phyloP scores from a whole-genome alignment of 2,113 vertebrate species.

The Bufo gargarizans region DNA sequence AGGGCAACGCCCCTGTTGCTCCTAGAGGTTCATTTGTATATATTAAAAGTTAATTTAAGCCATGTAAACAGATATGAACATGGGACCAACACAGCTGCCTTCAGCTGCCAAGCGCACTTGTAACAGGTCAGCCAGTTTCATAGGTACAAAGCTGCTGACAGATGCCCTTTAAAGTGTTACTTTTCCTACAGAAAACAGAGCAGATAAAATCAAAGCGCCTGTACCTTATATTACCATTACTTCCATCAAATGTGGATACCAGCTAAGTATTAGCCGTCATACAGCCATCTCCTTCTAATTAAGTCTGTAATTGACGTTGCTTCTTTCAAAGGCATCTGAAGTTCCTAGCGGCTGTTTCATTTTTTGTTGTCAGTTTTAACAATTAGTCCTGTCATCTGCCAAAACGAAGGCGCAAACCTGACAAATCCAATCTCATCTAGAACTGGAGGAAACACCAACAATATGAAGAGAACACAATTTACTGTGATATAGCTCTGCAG shows the following conservation, averaged over 20 bases:
- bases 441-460: background rate
- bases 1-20: too few relatives aligned
- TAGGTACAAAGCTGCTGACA: too few relatives aligned
- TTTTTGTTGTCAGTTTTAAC: slow-evolving; percentile 24
- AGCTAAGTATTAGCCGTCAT: background rate
- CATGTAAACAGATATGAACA: too few relatives aligned
- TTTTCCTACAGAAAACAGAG: background rate
- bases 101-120: too few relatives aligned
- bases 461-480: background rate
- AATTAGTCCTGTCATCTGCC: slow-evolving; percentile 24
- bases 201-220: background rate
- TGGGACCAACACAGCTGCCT: too few relatives aligned
- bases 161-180: too few relatives aligned
- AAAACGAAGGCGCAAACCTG: slow-evolving; percentile 17
- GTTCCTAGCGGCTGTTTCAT: background rate
- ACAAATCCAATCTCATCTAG: slow-evolving; percentile 2
- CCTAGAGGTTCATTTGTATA: too few relatives aligned
- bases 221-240: background rate
- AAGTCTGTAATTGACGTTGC: background rate
- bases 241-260: background rate
- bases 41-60: too few relatives aligned
- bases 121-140: too few relatives aligned
- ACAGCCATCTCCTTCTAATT: background rate
- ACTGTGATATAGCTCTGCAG: background rate
- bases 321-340: background rate